These are phyloP conservation scores for Hedya salicella DNA, from an alignment of 2,888 invertebrate genomes.

Conservation along the genomic window DNA sequence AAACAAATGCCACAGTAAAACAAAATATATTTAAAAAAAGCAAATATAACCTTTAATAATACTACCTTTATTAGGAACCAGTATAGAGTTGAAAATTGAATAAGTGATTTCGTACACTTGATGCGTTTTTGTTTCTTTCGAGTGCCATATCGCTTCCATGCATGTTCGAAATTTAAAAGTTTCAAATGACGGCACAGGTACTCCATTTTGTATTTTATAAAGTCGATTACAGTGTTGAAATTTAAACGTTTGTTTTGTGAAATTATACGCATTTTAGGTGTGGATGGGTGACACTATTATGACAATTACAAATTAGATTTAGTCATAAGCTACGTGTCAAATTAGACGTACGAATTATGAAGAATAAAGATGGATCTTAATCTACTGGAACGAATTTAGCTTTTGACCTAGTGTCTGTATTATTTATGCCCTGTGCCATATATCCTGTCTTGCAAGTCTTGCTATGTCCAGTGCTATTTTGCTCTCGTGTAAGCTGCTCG, in stretches of 20 bases:
- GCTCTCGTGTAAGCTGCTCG: too few relatives aligned
- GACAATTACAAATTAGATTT: conserved; percentile 15
- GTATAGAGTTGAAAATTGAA: conserved; percentile 1
- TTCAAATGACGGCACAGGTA: neutral
- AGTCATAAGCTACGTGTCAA: conserved; percentile 2
- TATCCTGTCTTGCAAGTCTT: too few relatives aligned
- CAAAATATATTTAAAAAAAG: too few relatives aligned
- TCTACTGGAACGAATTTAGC: neutral
- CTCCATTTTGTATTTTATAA: neutral
- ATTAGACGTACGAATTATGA: neutral
- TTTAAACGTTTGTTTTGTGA: neutral
- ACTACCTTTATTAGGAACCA: too few relatives aligned
- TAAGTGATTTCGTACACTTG: neutral
- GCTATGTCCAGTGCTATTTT: too few relatives aligned
- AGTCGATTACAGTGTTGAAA: neutral
- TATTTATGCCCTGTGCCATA: neutral
- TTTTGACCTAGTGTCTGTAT: neutral
- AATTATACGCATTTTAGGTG: neutral
- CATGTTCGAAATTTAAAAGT: neutral
- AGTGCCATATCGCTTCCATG: neutral
- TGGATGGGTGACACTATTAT: neutral
- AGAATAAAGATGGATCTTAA: neutral
- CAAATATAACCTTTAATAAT: too few relatives aligned
- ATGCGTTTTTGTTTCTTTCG: neutral
- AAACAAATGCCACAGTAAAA: neutral